phyloP scores from a whole-genome alignment of 2,888 invertebrate species.

The Caenorhabditis plicata region DNA sequence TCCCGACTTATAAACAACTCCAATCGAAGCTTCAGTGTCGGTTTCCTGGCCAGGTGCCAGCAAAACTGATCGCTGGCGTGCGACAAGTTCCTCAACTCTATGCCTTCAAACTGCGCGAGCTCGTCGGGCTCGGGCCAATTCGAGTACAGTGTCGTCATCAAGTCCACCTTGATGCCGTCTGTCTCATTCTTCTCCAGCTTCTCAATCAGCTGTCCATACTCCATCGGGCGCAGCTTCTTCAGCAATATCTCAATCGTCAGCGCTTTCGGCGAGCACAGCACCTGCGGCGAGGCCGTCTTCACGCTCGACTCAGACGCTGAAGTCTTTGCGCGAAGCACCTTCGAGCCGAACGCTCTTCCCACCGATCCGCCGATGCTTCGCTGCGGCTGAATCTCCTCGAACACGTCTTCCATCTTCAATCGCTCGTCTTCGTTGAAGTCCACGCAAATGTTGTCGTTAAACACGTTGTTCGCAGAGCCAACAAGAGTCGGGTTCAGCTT shows the following conservation, averaged over 20 bases:
- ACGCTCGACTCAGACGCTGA: slow-evolving; percentile 10
- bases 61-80: slow-evolving; percentile 34
- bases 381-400: slow-evolving; percentile 27
- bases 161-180: slow-evolving; percentile 25
- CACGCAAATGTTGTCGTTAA: slow-evolving; percentile 27
- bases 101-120: slow-evolving; percentile 11
- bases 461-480: slow-evolving; percentile 22
- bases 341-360: slow-evolving; percentile 20
- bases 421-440: slow-evolving; percentile 33
- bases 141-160: slow-evolving; percentile 24
- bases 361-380: slow-evolving; percentile 24
- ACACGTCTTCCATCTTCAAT: slow-evolving; percentile 26
- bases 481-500: slow-evolving; percentile 20
- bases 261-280: slow-evolving; percentile 28
- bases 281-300: slow-evolving; percentile 11
- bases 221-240: slow-evolving; percentile 27
- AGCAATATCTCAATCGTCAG: slow-evolving; percentile 28
- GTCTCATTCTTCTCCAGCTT: slow-evolving; percentile 28
- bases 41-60: slow-evolving; percentile 29
- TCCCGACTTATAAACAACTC: slow-evolving; percentile 29
- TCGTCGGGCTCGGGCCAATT: slow-evolving; percentile 30
- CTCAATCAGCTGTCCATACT: slow-evolving; percentile 19
- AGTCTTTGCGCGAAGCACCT: slow-evolving; percentile 9
- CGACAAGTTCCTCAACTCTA: slow-evolving; percentile 17
- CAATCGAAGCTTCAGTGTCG: slow-evolving; percentile 16